phyloP scores from a whole-genome alignment of 2,113 vertebrate genomes.

The Lipophrys pholis region DNA sequence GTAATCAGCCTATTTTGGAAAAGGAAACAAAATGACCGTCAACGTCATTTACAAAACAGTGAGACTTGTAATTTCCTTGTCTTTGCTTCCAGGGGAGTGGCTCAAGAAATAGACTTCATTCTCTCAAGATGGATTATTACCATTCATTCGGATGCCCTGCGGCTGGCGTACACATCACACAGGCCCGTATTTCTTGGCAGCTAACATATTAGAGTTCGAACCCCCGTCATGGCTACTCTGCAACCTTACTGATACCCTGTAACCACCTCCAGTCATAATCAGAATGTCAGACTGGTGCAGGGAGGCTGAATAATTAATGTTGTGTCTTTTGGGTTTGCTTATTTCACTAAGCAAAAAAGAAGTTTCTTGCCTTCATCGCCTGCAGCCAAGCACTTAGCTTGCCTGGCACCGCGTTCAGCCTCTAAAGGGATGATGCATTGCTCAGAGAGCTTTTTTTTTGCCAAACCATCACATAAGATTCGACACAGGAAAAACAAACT shows the following conservation, averaged over 20 bases:
- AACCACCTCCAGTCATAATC: slow-evolving; percentile 75
- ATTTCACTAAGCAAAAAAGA: slow-evolving; percentile 66
- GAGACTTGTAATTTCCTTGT: slow-evolving; percentile 46
- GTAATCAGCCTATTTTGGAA: slow-evolving; percentile 28
- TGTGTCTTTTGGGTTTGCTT: slow-evolving; percentile 71
- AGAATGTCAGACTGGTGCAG: slow-evolving; percentile 65
- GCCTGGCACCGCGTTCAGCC: slow-evolving; percentile 62
- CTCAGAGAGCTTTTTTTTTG: slow-evolving; percentile 51
- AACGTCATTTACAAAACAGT: slow-evolving; percentile 57
- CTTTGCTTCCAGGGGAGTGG: slow-evolving; percentile 43
- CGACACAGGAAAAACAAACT: slow-evolving; percentile 67
- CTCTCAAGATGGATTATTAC: slow-evolving; percentile 51
- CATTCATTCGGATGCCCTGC: slow-evolving; percentile 43
- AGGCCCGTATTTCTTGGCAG: slow-evolving; percentile 59
- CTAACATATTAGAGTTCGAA: slow-evolving; percentile 65
- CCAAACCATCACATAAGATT: slow-evolving; percentile 62
- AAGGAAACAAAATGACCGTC: slow-evolving; percentile 47
- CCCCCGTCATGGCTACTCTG: slow-evolving; percentile 62
- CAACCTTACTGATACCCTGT: slow-evolving; percentile 60
- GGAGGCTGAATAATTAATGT: slow-evolving; percentile 78
- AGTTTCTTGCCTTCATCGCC: slow-evolving; percentile 66
- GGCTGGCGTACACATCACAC: slow-evolving; percentile 49
- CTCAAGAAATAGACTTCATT: slow-evolving; percentile 40
- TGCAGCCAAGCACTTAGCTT: slow-evolving; percentile 65
- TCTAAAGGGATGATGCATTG: slow-evolving; percentile 61